Evolutionary conservation across 1,140 invertebrate genomes (phyloP).

Genomic region (Drosophila carrolli): DNA sequence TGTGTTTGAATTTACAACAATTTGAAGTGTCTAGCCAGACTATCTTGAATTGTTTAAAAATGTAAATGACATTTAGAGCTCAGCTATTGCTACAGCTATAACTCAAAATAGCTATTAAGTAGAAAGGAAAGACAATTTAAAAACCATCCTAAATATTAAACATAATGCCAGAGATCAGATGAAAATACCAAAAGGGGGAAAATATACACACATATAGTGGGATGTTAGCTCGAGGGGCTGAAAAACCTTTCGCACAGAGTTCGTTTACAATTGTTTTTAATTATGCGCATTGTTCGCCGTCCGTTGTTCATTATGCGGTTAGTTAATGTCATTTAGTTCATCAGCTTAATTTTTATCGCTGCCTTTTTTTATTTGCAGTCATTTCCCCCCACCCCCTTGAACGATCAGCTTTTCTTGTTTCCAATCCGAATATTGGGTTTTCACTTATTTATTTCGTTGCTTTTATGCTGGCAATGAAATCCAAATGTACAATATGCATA

Average conservation of each 20-base stretch:
- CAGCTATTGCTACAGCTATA: too few relatives aligned
- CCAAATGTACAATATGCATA: constrained; percentile 49
- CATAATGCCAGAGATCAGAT: background rate
- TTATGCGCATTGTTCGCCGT: constrained; percentile 40
- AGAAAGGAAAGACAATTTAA: constrained; percentile 23
- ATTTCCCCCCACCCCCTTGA: background rate
- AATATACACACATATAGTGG: background rate
- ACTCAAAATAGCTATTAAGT: too few relatives aligned
- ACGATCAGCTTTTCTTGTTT: constrained; percentile 27
- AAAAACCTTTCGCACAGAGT: constrained; percentile 7
- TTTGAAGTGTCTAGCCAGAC: too few relatives aligned
- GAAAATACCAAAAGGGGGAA: background rate
- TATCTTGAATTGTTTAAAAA: too few relatives aligned
- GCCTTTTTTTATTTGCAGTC: background rate
- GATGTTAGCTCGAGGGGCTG: background rate
- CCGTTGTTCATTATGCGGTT: constrained; percentile 19
- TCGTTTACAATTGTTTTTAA: constrained; percentile 64
- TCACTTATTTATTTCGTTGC: constrained; percentile 37
- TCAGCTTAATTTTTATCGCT: constrained; percentile 49
- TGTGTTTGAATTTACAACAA: too few relatives aligned
- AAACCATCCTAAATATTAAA: background rate
- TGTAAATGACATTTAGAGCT: too few relatives aligned
- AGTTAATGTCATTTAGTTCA: constrained; percentile 58
- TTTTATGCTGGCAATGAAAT: constrained; percentile 55
- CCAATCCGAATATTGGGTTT: constrained; percentile 45